Percentiles rank a stretch among this genome's conserved stretches.
Conservation (phyloP, 2,888 invertebrate genomes). For the Phaonia tiefii region DNA sequence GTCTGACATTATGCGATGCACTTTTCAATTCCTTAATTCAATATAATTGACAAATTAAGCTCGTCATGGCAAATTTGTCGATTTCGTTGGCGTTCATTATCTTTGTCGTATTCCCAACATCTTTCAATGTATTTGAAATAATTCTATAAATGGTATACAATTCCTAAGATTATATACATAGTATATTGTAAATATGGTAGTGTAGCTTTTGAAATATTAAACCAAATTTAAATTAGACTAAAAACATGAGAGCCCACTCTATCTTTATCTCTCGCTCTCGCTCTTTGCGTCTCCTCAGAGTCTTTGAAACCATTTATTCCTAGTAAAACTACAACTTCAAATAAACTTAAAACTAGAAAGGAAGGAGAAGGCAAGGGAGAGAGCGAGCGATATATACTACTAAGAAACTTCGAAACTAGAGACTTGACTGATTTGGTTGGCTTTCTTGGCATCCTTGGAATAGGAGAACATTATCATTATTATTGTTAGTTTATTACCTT, state of each 20-base stretch:
- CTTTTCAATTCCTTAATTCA: too few relatives aligned
- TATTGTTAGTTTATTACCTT: constrained; percentile 49
- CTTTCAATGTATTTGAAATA: too few relatives aligned
- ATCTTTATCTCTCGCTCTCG: constrained; percentile 8
- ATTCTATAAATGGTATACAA: too few relatives aligned
- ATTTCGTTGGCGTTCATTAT: too few relatives aligned
- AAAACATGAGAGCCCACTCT: not conserved
- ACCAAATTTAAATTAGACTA: constrained; percentile 60
- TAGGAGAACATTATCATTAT: not conserved
- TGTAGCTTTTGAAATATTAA: constrained; percentile 52
- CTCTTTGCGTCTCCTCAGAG: not conserved
- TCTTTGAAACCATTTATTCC: not conserved
- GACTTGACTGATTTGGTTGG: constrained; percentile 11
- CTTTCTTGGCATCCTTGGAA: not conserved
- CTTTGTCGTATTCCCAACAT: too few relatives aligned
- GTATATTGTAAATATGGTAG: too few relatives aligned
- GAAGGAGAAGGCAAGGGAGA: not conserved
- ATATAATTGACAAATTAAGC: too few relatives aligned
- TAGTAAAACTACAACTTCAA: not conserved
- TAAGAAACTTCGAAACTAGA: constrained; percentile 11
- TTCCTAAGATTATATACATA: constrained; percentile 14
- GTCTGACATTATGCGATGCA: too few relatives aligned
- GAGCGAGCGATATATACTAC: too few relatives aligned
- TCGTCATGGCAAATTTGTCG: too few relatives aligned
- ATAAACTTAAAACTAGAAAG: not conserved